Conservation (phyloP, 2,113 vertebrate species). For the Equus quagga region DNA sequence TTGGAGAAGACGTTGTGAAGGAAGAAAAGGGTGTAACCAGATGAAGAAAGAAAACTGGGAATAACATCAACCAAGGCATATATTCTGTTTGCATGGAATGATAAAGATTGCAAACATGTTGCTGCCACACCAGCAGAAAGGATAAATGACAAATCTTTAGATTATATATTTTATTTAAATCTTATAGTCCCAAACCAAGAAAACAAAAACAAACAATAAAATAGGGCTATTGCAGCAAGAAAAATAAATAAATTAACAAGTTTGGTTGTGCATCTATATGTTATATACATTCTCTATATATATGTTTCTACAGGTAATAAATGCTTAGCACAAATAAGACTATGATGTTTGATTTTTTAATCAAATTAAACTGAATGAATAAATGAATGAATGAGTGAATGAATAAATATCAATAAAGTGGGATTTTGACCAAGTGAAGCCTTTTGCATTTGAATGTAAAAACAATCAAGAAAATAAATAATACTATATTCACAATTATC, state of each 20-base stretch:
- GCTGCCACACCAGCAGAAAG: not conserved
- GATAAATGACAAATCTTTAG: not conserved
- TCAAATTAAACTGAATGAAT: not conserved
- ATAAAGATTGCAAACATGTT: not conserved
- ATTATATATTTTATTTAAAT: slow-evolving; percentile 14
- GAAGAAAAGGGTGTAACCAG: not conserved
- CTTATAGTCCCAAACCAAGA: not conserved
- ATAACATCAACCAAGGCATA: not conserved
- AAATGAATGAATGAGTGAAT: not conserved
- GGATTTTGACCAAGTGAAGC: not conserved
- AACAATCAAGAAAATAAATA: slow-evolving; percentile 17
- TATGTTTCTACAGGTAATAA: not conserved
- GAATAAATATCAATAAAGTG: not conserved
- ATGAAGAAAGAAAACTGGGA: not conserved
- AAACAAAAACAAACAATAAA: slow-evolving; percentile 2
- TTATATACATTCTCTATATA: not conserved
- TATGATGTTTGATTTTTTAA: not conserved
- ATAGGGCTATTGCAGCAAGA: not conserved
- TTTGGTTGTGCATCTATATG: not conserved
- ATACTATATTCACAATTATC: not conserved
- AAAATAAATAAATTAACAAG: not conserved
- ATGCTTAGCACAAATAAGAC: not conserved
- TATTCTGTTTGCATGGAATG: not conserved
- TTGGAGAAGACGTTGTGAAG: not conserved
- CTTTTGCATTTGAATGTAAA: slow-evolving; percentile 28